These are phyloP conservation scores for Drosophila ustulata DNA, from an alignment of 2,888 invertebrate genomes.

Conservation along the genomic window DNA sequence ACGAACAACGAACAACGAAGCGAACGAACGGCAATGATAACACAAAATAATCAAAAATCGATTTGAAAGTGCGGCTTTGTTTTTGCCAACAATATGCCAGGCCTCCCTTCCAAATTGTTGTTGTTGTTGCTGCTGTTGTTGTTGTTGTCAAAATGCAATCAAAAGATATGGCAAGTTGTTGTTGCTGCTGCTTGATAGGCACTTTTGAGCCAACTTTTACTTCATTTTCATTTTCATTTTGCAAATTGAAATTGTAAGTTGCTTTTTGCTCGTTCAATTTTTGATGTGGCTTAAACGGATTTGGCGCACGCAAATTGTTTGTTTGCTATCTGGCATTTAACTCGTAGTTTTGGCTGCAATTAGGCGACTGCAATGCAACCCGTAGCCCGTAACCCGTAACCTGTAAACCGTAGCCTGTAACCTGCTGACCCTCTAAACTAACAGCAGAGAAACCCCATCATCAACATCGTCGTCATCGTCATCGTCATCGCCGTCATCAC, in stretches of 20 bases:
- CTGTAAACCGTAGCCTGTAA: conserved; percentile 56
- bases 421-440: conserved; percentile 79
- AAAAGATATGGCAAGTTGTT: conserved; percentile 62
- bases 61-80: conserved; percentile 75
- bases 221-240: conserved; percentile 41
- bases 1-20: conserved; percentile 23
- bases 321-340: conserved; percentile 29
- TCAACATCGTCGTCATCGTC: conserved; percentile 30
- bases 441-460: conserved; percentile 13
- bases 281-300: conserved; percentile 60
- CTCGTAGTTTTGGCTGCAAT: conserved; percentile 50
- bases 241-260: conserved; percentile 67
- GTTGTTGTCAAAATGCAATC: conserved; percentile 78
- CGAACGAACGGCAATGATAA: conserved; percentile 63
- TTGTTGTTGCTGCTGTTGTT: conserved; percentile 70
- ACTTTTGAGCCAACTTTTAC: conserved; percentile 68
- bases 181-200: conserved; percentile 67
- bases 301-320: conserved; percentile 20
- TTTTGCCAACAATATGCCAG: conserved; percentile 73
- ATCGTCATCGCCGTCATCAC: conserved; percentile 29
- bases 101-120: conserved; percentile 36
- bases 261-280: conserved; percentile 24
- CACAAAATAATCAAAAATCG: conserved; percentile 81
- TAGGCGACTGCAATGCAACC: conserved; percentile 44
- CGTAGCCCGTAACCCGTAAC: conserved; percentile 1